These are phyloP conservation scores for Neocrepidodera transversa DNA, from an alignment of 2,888 invertebrate species.

Conservation along the genomic window DNA sequence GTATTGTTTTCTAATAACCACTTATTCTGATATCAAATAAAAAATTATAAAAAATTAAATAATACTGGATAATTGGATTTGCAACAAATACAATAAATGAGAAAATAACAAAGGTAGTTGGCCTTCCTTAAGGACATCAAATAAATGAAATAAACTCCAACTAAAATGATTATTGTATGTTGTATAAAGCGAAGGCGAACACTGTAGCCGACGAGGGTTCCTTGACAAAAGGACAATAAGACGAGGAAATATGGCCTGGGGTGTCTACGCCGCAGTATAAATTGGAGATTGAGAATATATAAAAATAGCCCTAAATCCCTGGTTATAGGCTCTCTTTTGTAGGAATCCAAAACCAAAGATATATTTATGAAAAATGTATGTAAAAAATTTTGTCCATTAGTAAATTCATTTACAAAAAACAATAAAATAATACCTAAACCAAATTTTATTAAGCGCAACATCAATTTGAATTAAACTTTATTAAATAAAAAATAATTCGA, in stretches of 20 bases:
- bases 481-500: too few species aligned
- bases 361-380: too few species aligned
- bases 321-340: not conserved
- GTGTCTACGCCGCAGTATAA: constrained; percentile 7
- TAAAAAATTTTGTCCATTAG: too few species aligned
- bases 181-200: constrained; percentile 19
- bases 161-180: constrained; percentile 21
- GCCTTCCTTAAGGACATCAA: constrained; percentile 5
- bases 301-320: constrained; percentile 9
- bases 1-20: too few species aligned
- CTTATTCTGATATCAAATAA: not conserved
- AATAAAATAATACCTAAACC: too few species aligned
- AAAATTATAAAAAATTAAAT: not conserved
- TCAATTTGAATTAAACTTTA: too few species aligned
- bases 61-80: not conserved
- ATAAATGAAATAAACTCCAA: constrained; percentile 22
- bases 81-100: not conserved
- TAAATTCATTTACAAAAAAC: too few species aligned
- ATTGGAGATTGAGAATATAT: constrained; percentile 23
- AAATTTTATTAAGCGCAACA: too few species aligned
- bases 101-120: constrained; percentile 6
- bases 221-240: constrained; percentile 27
- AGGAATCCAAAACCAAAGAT: not conserved
- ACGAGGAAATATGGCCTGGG: constrained; percentile 23
- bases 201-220: constrained; percentile 18